Evolutionary conservation across 2,888 invertebrate genomes (phyloP).

Genomic region (Dryobota labecula): DNA sequence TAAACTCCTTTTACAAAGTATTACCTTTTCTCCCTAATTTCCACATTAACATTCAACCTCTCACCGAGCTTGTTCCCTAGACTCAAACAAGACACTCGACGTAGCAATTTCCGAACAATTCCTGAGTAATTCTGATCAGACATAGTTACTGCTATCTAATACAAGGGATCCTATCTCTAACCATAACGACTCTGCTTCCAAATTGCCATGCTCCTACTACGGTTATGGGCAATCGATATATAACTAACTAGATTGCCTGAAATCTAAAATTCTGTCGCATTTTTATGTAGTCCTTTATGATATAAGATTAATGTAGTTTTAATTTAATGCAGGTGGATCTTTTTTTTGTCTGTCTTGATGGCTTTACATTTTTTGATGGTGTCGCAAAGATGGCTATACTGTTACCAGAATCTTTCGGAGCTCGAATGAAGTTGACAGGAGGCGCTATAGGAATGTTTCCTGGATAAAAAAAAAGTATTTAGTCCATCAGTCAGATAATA

Average conservation of each 20-base stretch:
- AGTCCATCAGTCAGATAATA: no score
- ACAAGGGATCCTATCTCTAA: constrained; percentile 47
- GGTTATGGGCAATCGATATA: constrained; percentile 56
- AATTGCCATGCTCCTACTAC: constrained; percentile 37
- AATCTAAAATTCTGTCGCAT: constrained; percentile 25
- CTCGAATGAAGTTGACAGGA: not conserved
- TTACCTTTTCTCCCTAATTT: constrained; percentile 31
- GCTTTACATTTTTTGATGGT: not conserved
- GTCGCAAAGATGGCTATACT: not conserved
- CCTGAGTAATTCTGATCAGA: constrained; percentile 47
- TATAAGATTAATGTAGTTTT: not conserved
- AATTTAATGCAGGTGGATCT: not conserved
- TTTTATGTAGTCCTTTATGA: constrained; percentile 33
- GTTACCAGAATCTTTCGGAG: no score
- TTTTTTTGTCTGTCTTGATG: not conserved
- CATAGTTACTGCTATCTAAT: constrained; percentile 38
- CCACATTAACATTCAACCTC: constrained; percentile 47
- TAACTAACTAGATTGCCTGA: constrained; percentile 31
- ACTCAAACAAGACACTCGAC: constrained; percentile 44
- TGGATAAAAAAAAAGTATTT: no score
- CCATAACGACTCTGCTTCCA: constrained; percentile 32
- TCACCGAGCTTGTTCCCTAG: constrained; percentile 19
- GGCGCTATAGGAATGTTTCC: no score
- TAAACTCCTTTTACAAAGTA: not conserved
- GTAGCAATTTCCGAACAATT: constrained; percentile 29